Evolutionary conservation across 2,113 vertebrate genomes (phyloP).

Genomic region (Otus sunia): DNA sequence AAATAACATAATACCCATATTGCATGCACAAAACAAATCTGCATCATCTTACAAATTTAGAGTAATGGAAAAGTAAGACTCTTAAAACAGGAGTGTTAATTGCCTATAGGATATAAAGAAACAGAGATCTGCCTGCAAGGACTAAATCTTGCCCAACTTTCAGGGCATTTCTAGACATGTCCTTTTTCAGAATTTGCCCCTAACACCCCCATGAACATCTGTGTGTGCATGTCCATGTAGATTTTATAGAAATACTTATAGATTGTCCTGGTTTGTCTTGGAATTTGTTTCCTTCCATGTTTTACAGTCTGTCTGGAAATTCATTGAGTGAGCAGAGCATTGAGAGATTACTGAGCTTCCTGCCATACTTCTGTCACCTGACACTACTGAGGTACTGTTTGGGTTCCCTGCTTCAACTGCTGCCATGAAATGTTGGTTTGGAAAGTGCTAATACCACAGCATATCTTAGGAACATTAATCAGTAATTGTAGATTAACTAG

Average conservation of each 20-base stretch:
- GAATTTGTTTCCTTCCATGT: background rate
- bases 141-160: background rate
- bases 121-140: background rate
- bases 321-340: slow-evolving; percentile 71
- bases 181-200: background rate
- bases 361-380: slow-evolving; percentile 73
- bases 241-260: background rate
- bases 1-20: background rate
- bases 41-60: background rate
- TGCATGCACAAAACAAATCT: background rate
- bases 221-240: background rate
- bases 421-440: background rate
- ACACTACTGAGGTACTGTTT: slow-evolving; percentile 79
- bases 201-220: background rate
- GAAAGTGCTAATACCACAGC: background rate
- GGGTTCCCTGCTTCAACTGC: background rate
- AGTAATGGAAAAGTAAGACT: background rate
- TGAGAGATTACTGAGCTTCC: slow-evolving; percentile 67
- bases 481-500: background rate
- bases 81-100: background rate
- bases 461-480: background rate
- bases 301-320: slow-evolving; percentile 79
- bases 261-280: background rate
- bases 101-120: background rate
- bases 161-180: background rate